A percentile compares a stretch with the other conserved stretches of the same genome.
Evolutionary conservation across 1,140 invertebrate genomes (phyloP).

Genomic region (Andrena cerasifolii): DNA sequence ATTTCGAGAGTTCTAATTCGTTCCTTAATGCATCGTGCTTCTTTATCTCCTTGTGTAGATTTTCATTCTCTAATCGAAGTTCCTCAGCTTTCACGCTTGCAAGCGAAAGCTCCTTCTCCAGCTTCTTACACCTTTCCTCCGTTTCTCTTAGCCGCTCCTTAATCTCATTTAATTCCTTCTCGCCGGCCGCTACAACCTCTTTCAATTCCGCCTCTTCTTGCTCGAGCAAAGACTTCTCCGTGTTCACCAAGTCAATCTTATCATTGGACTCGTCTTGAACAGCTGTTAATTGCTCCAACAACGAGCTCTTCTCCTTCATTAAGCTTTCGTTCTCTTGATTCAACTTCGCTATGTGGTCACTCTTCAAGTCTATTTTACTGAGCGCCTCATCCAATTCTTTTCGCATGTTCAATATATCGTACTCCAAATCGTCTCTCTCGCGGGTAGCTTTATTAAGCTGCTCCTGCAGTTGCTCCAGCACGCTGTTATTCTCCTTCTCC

Average conservation of each 20-base stretch:
- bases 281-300: constrained; percentile 70
- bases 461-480: constrained; percentile 66
- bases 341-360: constrained; percentile 57
- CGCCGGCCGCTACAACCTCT: constrained; percentile 60
- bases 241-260: constrained; percentile 79
- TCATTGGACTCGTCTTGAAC: constrained; percentile 73
- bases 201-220: constrained; percentile 80
- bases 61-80: constrained; percentile 69
- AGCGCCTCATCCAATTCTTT: constrained; percentile 71
- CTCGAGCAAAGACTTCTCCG: constrained; percentile 77
- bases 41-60: constrained; percentile 46
- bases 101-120: constrained; percentile 76
- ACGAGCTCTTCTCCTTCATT: constrained; percentile 67
- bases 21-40: constrained; percentile 62
- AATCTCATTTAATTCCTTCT: constrained; percentile 70
- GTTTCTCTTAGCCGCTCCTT: constrained; percentile 77
- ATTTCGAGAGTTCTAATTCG: background rate
- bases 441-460: constrained; percentile 57
- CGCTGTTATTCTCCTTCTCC: constrained; percentile 58
- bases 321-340: constrained; percentile 69
- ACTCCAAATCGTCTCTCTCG: constrained; percentile 74
- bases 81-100: constrained; percentile 78
- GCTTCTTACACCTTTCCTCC: constrained; percentile 78
- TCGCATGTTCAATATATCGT: constrained; percentile 73
- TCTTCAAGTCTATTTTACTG: constrained; percentile 48